Evolutionary conservation across 2,888 invertebrate species (phyloP).

Genomic region (Melanchra persicariae): DNA sequence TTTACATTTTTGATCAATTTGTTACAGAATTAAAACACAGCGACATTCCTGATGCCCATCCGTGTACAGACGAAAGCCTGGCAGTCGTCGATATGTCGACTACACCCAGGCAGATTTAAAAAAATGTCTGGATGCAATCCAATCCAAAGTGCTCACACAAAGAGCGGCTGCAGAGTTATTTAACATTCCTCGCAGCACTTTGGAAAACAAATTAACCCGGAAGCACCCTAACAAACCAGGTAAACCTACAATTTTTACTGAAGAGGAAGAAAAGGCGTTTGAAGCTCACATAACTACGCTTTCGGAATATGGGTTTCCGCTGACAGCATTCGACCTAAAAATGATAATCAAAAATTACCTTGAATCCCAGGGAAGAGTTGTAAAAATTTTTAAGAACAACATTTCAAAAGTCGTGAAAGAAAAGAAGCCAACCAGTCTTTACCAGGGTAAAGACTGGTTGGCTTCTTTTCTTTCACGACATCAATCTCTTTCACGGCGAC

Average conservation of each 20-base stretch:
- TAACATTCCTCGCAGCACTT: conserved; percentile 34
- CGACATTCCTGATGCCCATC: neutral
- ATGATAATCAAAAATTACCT: conserved; percentile 28
- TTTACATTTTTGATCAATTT: conserved; percentile 2
- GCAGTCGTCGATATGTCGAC: neutral
- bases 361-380: conserved; percentile 5
- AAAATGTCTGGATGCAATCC: conserved; percentile 14
- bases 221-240: conserved; percentile 39
- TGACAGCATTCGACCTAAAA: conserved; percentile 40
- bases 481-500: conserved; percentile 1
- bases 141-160: conserved; percentile 39
- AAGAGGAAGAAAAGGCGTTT: conserved; percentile 20
- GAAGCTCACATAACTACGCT: conserved; percentile 39
- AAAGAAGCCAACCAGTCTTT: too few relatives aligned
- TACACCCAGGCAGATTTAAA: conserved; percentile 2
- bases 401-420: too few relatives aligned
- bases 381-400: conserved; percentile 3
- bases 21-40: neutral
- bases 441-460: conserved; percentile 16
- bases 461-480: conserved; percentile 5
- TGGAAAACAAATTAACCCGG: conserved; percentile 37
- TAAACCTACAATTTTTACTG: conserved; percentile 6
- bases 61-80: neutral
- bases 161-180: conserved; percentile 27
- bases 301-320: conserved; percentile 45